Evolutionary conservation across 2,797 vertebrate genomes (phyloP), one percentile per base, ranked within the genome.

Genomic region (Sebastes variabilis): DNA sequence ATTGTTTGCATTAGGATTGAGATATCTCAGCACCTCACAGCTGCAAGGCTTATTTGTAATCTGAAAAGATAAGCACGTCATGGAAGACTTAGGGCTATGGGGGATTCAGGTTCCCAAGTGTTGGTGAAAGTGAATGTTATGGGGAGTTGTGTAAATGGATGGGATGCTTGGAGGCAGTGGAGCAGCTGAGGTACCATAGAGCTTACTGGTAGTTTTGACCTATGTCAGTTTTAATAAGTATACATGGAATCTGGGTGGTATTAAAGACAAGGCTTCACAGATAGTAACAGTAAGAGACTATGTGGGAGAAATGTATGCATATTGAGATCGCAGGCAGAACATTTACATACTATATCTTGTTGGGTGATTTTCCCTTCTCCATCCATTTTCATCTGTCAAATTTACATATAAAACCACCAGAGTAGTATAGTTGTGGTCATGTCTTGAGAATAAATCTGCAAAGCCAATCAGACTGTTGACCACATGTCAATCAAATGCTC

Each of bases 21-120:
- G 82, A 75, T 82, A 77, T 72, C 67, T 92, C 91, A 84, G 62
- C 83, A 83, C 83, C 77, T 88, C 80, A 79, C 84, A 91, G 89
- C 87, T 88, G 88, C 83, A 14, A 32, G 69, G 86, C 36, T 86
- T 85, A 90, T 76, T 79, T 79, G 80, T 83, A 73, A 87, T 87
- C 78, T 85, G 78, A 72, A 87, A 85, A 85, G 66, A 83, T 69
- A 78, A 60, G 55, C 74, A 38, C 25, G 68, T 65, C 36, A 66
- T 65, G 73, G 79, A 78, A 62, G 76, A 67, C 22, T 24, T 24
- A 25, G 66, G 20, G 18, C 69, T 56, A 8, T 16, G 1, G 55
- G 29, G 66, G 77, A 81, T 72, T 82, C 56, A 27, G 72, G 80
- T 71, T 90, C 59, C 66, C 65, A n/a, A 77, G 73, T 49, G 75